Evolutionary conservation across 1,140 invertebrate species (phyloP).

Genomic region (Halyomorpha halys): DNA sequence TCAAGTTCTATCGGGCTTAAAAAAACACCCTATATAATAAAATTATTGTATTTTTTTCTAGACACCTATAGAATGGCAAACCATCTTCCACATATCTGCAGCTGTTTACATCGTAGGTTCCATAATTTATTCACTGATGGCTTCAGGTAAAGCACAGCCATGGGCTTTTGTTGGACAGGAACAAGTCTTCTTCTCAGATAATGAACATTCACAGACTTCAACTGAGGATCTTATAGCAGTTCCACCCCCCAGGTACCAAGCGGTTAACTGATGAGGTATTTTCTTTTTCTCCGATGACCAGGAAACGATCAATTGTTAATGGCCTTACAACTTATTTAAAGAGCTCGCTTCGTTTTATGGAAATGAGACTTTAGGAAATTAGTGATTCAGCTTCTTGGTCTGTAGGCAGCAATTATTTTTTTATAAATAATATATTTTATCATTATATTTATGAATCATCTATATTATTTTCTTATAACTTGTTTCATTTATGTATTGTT

Average conservation of each 20-base stretch:
- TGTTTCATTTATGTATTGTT: too few relatives aligned
- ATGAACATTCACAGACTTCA: slow-evolving; percentile 29
- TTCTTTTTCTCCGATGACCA: not conserved
- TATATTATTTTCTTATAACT: too few relatives aligned
- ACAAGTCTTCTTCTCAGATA: slow-evolving; percentile 25
- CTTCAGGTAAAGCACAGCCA: slow-evolving; percentile 41
- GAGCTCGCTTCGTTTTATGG: too few relatives aligned
- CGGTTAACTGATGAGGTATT: slow-evolving; percentile 19
- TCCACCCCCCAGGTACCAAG: slow-evolving; percentile 22
- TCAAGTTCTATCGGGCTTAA: too few relatives aligned
- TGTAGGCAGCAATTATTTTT: too few relatives aligned
- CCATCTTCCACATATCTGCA: slow-evolving; percentile 44
- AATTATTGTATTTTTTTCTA: slow-evolving; percentile 11
- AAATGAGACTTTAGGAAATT: too few relatives aligned
- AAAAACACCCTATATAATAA: too few relatives aligned
- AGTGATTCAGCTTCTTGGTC: too few relatives aligned
- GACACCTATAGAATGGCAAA: slow-evolving; percentile 39
- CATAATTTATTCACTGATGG: slow-evolving; percentile 41
- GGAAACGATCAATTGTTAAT: too few relatives aligned
- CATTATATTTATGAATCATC: too few relatives aligned
- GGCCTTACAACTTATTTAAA: too few relatives aligned
- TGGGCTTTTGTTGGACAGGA: slow-evolving; percentile 36
- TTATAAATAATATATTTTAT: too few relatives aligned
- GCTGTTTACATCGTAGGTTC: slow-evolving; percentile 42
- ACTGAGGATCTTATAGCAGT: slow-evolving; percentile 27